Evolutionary conservation across 2,888 invertebrate species (phyloP).

Genomic region (Lydus trimaculatus): DNA sequence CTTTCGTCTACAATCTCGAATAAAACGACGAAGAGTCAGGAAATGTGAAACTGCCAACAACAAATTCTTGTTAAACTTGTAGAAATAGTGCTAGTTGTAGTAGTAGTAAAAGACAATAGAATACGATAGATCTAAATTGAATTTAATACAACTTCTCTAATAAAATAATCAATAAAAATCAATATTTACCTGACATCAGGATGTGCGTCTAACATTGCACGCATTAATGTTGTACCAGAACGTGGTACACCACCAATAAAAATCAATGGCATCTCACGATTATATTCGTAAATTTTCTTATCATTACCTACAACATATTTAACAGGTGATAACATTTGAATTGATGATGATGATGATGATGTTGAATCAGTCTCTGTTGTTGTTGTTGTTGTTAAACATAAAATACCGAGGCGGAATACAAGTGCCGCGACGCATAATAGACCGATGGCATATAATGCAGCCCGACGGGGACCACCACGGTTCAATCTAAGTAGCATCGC

Average conservation of each 20-base stretch:
- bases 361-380: slow-evolving; percentile 36
- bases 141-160: neutral
- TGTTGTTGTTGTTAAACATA: slow-evolving; percentile 49
- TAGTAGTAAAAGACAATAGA: neutral
- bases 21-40: slow-evolving; percentile 45
- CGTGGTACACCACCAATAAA: slow-evolving; percentile 98
- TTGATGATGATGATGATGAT: slow-evolving; percentile 19
- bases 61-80: slow-evolving; percentile 58
- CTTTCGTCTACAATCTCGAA: slow-evolving; percentile 36
- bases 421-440: slow-evolving; percentile 57
- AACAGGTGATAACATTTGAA: slow-evolving; percentile 57
- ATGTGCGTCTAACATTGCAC: slow-evolving; percentile 98
- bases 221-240: slow-evolving; percentile 96
- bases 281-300: slow-evolving; percentile 75
- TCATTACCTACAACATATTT: slow-evolving; percentile 71
- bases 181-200: slow-evolving; percentile 82
- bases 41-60: slow-evolving; percentile 67
- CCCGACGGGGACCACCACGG: slow-evolving; percentile 57
- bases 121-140: neutral
- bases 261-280: slow-evolving; percentile 90
- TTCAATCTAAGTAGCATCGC: slow-evolving; percentile 57
- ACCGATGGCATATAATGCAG: slow-evolving; percentile 57
- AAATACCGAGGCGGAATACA: slow-evolving; percentile 60
- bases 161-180: slow-evolving; percentile 1
- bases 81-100: neutral